These are phyloP conservation scores for Sphenodon punctatus DNA, from an alignment of 2,797 vertebrate species.

Conservation along the genomic window DNA sequence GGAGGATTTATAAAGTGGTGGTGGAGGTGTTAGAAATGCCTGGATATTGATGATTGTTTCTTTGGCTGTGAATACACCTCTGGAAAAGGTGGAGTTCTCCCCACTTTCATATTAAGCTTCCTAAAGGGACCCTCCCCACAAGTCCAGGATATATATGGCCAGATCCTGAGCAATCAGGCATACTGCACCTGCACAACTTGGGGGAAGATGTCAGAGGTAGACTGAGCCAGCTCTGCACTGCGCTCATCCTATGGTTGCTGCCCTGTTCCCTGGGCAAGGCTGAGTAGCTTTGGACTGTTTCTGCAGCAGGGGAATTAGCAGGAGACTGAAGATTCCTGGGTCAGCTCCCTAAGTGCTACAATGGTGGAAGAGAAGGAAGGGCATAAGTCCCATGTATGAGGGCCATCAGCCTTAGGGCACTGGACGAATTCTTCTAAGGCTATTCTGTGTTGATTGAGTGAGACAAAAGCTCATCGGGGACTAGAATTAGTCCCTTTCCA, in stretches of 20 bases:
- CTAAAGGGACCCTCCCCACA: no score
- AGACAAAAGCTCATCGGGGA: neutral
- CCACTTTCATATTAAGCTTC: no score
- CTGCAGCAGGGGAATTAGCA: neutral
- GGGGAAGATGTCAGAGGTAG: no score
- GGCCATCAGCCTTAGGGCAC: neutral
- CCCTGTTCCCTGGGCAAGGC: neutral
- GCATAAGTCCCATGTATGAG: no score
- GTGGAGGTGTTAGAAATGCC: neutral
- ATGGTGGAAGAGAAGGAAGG: slow-evolving; percentile 15
- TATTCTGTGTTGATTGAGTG: neutral
- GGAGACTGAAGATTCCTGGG: neutral
- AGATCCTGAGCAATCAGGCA: neutral
- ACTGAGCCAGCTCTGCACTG: neutral
- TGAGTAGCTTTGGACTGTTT: neutral
- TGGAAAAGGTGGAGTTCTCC: neutral
- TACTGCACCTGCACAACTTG: neutral
- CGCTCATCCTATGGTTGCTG: neutral
- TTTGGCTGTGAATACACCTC: neutral
- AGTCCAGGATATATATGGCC: neutral
- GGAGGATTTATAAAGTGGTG: no score
- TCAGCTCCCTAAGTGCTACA: no score
- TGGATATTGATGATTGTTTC: neutral
- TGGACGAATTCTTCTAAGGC: neutral
- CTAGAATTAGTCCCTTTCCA: no score